phyloP scores from a whole-genome alignment of 2,113 vertebrate genomes.

The Neotragus moschatus region DNA sequence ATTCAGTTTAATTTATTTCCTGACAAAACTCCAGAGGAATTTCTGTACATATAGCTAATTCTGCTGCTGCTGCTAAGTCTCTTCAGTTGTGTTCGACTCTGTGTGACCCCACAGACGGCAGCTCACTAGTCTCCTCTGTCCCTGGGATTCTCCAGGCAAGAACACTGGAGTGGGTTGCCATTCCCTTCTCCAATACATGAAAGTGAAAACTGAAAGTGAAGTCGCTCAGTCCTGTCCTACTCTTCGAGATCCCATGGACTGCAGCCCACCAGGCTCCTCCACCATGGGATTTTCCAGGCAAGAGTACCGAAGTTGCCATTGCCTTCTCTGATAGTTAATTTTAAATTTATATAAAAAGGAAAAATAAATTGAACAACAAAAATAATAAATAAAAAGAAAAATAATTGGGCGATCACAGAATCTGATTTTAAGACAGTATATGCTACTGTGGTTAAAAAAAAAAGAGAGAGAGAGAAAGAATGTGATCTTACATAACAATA shows the following conservation, averaged over 20 bases:
- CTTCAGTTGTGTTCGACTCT: too few relatives aligned
- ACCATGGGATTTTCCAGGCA: too few relatives aligned
- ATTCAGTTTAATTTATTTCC: background rate
- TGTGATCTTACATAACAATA: background rate
- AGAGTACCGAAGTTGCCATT: too few relatives aligned
- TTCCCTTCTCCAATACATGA: too few relatives aligned
- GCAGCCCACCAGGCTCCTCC: too few relatives aligned
- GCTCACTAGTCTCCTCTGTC: rapidly evolving
- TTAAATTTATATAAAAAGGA: background rate
- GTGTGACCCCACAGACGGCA: too few relatives aligned
- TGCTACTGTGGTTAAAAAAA: background rate
- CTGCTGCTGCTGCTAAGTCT: too few relatives aligned
- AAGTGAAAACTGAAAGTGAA: too few relatives aligned
- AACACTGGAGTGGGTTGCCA: too few relatives aligned
- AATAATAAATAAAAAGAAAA: background rate
- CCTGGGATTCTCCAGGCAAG: too few relatives aligned
- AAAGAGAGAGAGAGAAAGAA: background rate
- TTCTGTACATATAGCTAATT: background rate
- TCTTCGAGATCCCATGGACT: rapidly evolving
- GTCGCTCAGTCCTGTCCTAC: rapidly evolving
- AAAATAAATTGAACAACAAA: background rate
- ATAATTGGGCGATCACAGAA: background rate
- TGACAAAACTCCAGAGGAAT: background rate
- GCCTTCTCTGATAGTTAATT: background rate
- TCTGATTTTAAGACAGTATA: background rate